phyloP scores from a whole-genome alignment of 1,140 invertebrate genomes.

The Conus betulinus region DNA sequence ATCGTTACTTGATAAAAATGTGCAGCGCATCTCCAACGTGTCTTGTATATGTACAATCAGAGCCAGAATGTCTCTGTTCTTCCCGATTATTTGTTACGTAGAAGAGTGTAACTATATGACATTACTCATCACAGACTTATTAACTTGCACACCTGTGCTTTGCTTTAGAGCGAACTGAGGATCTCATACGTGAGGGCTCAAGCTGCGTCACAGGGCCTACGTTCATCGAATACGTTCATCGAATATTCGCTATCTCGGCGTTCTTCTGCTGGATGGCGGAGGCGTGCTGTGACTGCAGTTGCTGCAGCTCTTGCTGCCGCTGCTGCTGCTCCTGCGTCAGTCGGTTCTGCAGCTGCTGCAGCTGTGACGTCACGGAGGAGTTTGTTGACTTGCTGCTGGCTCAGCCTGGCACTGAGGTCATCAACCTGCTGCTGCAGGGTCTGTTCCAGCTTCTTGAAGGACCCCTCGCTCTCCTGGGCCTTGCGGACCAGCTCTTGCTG shows the following conservation, averaged over 20 bases:
- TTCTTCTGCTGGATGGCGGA: background rate
- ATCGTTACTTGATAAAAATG: too few relatives aligned
- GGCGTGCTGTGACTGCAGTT: background rate
- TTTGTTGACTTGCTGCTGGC: background rate
- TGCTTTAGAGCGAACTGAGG: background rate
- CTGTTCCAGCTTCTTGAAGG: background rate
- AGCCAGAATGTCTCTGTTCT: too few relatives aligned
- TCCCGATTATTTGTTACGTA: background rate
- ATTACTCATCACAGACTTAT: background rate
- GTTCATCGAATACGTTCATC: background rate
- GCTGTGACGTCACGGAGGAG: background rate
- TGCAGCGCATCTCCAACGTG: too few relatives aligned
- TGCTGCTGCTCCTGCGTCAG: background rate
- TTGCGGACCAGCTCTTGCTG: background rate
- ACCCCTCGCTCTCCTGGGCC: background rate
- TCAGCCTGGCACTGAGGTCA: background rate
- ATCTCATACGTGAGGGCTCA: background rate
- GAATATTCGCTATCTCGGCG: background rate
- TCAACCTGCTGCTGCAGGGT: background rate
- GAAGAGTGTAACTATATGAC: background rate
- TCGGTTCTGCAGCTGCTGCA: background rate
- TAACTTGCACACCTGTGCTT: background rate
- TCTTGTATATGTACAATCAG: too few relatives aligned
- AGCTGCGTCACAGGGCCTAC: background rate
- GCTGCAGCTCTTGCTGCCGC: slow-evolving; percentile 6